Conservation (phyloP, 2,113 vertebrate genomes). For the Pollachius pollachius region DNA sequence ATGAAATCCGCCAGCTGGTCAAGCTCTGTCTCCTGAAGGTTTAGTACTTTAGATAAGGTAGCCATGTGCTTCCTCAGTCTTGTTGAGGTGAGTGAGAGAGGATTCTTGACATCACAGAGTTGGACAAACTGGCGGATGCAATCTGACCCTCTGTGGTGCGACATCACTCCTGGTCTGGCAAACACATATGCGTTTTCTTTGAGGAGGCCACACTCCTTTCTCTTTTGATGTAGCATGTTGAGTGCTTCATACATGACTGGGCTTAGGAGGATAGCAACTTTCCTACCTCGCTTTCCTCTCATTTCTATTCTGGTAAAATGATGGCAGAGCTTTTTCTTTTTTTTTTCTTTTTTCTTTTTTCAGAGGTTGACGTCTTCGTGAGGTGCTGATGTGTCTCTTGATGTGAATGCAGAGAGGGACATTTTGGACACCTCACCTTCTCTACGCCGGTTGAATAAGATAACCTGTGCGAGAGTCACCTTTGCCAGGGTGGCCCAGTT, state of each 20-base stretch:
- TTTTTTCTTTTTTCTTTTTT: too few relatives aligned
- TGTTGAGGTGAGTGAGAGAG: background rate
- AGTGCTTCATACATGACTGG: background rate
- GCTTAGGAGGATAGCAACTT: background rate
- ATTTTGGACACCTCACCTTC: conserved; percentile 1
- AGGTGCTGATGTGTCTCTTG: background rate
- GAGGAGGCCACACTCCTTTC: background rate
- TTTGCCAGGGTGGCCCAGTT: background rate
- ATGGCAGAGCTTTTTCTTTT: background rate
- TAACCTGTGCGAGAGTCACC: background rate
- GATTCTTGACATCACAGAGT: background rate
- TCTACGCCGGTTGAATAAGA: background rate
- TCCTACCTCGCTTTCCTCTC: background rate
- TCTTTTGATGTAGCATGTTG: background rate
- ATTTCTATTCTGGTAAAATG: background rate
- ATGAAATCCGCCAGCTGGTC: background rate
- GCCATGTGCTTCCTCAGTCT: background rate
- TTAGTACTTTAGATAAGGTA: background rate
- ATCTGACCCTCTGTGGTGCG: background rate
- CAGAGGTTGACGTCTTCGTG: background rate
- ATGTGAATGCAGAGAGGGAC: background rate
- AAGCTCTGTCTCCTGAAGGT: background rate
- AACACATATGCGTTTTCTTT: background rate
- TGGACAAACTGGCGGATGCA: background rate
- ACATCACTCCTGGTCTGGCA: background rate